Evolutionary conservation across 2,888 invertebrate genomes (phyloP).

Genomic region (Fragum fragum): DNA sequence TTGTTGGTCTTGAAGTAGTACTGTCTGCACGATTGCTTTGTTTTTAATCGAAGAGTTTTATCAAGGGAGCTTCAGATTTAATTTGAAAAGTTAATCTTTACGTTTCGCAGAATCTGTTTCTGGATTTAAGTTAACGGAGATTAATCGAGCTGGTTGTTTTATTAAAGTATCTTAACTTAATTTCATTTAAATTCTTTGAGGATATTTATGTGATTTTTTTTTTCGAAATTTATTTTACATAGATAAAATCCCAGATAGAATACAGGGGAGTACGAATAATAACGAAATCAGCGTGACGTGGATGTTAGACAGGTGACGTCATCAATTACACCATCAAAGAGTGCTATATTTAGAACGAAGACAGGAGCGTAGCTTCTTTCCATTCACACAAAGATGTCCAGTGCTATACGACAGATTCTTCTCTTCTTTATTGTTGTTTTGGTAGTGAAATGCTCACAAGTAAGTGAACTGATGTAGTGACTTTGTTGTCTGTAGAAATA

Average conservation of each 20-base stretch:
- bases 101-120: not conserved
- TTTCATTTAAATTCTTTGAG: not conserved
- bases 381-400: constrained; percentile 13
- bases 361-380: not conserved
- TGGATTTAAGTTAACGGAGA: not conserved
- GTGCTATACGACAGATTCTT: constrained; percentile 19
- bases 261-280: not conserved
- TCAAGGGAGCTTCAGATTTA: not conserved
- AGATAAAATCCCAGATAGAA: not conserved
- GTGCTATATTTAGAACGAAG: not conserved
- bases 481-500: constrained; percentile 2
- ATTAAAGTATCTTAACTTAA: not conserved
- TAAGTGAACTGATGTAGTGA: constrained; percentile 20
- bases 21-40: not conserved
- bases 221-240: not conserved
- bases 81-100: not conserved
- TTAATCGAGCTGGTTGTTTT: not conserved
- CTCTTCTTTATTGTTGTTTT: constrained; percentile 33
- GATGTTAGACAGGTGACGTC: constrained; percentile 3
- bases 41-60: not conserved
- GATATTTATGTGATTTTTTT: not conserved
- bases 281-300: not conserved
- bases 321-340: not conserved
- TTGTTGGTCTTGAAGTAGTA: not conserved
- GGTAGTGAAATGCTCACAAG: constrained; percentile 46